Evolutionary conservation across 2,888 invertebrate genomes (phyloP), one percentile per base, ranked within the genome.

Genomic region (Pammene aurita): DNA sequence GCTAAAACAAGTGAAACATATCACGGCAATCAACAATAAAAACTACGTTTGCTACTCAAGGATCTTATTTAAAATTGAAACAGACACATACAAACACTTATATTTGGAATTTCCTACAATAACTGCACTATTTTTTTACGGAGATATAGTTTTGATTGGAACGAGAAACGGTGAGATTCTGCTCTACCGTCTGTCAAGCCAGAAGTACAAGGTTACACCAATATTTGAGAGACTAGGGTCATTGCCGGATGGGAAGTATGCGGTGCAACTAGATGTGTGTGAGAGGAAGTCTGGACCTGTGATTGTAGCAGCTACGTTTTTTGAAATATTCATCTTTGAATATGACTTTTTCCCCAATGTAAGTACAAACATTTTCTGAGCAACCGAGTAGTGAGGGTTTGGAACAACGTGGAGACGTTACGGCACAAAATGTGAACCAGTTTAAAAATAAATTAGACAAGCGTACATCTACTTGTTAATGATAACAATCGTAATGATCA

Each of bases 31-130:
- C 2, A 85, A 90, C 56, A 81, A 86, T 41, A 83, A 73, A 50
- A 90, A 90, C 65, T 90, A 83, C 73, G 83, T 91, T 2, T 89
- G 86, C 71, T 90, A 89, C 70, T 91, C 91, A 0, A 74, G 88
- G 34, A 85, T 86, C 73, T 70, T 91, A 61, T 89, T 91, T 42
- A 85, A 86, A 78, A 85, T 91, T 42, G 86, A 89, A 76, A 88
- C 88, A 0, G 85, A 88, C 26, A 78, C 80, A 52, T 83, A 84
- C 44, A 76, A 80, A 46, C 88, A 88, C 77, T 75, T 89, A 57
- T 91, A 90, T 73, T 74, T 90, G 64, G 90, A 91, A 54, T 90
- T 90, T 72, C 87, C 87, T 16, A 80, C 83, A 0, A 85, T 91
- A 63, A 88, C 88, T 9, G 85, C 90, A 0, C 72, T 89, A 66